Evolutionary conservation across 2,113 vertebrate genomes (phyloP), one percentile per base, ranked within the genome.

Genomic region (Oreocharis arfaki): DNA sequence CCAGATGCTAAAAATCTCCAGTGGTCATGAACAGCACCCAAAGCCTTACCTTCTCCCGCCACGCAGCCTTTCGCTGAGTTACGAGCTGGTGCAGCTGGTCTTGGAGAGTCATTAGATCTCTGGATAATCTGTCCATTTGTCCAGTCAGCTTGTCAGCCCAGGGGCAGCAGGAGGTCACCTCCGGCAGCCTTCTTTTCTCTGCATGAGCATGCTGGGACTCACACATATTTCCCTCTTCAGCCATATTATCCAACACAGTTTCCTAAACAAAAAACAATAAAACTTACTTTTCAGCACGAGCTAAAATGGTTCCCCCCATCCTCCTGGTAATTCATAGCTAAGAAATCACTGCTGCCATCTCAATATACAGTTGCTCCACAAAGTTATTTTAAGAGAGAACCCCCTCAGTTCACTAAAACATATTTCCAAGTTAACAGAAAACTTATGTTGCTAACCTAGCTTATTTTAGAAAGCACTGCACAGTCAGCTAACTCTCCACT

Each of bases 1-100:
- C 0, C 47, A 33, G 4, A 53, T 42, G 13, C 77, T 42, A 14
- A 13, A 55, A 20, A 33, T 11, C 19, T 21, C 37, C 33, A 42
- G 39, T 5, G 24, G 56, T 13, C 13, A 55, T 16, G 15, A 60
- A 7, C 1, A 4, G 20, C 56, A 42, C 14, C 17, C 46, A 42
- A 44, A 37, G n/a, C 21, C 97, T 97, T 71, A 97, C 98, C 97
- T 90, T 94, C 46, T 96, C 84, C 69, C 74, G 55, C 97, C 97
- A 98, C 0, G 37, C 79, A 7, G 61, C 85, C 77, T 59, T 91
- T n/a, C 88, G 57, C 24, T 6, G 19, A 47, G 65, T 61, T 6
- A 46, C 10, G 0, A 87, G 94, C 8, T 55, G 53, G 3, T 23
- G 91, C 52, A 98, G 96, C 26, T 96, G 93, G 53, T 95, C 88